Evolutionary conservation across 2,888 invertebrate genomes (phyloP).

Genomic region (Platycnemis pennipes): DNA sequence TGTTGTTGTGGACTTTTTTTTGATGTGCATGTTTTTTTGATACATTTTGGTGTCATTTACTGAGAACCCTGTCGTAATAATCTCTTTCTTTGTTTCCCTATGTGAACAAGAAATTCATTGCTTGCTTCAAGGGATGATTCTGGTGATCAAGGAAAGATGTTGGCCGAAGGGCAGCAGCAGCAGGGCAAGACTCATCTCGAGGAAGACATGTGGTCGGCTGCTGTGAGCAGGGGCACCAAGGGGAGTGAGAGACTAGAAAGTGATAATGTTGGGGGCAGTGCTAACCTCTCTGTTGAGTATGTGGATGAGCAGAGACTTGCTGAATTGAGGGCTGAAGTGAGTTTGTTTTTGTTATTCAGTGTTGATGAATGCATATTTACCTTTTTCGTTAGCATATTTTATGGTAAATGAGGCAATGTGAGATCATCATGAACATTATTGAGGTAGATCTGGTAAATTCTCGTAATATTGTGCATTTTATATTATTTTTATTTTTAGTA

Average conservation of each 20-base stretch:
- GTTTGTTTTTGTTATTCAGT: constrained; percentile 75
- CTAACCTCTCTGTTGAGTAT: constrained; percentile 44
- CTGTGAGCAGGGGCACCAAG: constrained; percentile 15
- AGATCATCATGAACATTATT: not conserved
- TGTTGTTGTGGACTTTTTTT: not conserved
- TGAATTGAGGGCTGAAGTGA: constrained; percentile 57
- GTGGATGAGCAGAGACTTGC: constrained; percentile 49
- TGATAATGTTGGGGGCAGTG: constrained; percentile 71
- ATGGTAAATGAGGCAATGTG: not conserved
- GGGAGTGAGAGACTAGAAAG: constrained; percentile 35
- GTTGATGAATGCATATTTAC: constrained; percentile 78
- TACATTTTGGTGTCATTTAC: not conserved
- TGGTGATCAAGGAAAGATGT: constrained; percentile 11
- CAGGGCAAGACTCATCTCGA: constrained; percentile 37
- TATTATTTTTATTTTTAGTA: too few relatives aligned
- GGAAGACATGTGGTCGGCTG: constrained; percentile 59
- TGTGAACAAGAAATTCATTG: not conserved
- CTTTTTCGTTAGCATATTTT: not conserved
- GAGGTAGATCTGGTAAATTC: too few relatives aligned
- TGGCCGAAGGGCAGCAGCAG: constrained; percentile 48
- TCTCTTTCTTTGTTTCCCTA: constrained; percentile 16
- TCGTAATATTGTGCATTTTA: too few relatives aligned
- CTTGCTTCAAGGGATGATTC: constrained; percentile 52
- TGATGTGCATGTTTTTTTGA: not conserved
- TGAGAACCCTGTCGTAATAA: not conserved